These are phyloP conservation scores for Erithacus rubecula DNA, from an alignment of 2,797 vertebrate species.

Conservation along the genomic window DNA sequence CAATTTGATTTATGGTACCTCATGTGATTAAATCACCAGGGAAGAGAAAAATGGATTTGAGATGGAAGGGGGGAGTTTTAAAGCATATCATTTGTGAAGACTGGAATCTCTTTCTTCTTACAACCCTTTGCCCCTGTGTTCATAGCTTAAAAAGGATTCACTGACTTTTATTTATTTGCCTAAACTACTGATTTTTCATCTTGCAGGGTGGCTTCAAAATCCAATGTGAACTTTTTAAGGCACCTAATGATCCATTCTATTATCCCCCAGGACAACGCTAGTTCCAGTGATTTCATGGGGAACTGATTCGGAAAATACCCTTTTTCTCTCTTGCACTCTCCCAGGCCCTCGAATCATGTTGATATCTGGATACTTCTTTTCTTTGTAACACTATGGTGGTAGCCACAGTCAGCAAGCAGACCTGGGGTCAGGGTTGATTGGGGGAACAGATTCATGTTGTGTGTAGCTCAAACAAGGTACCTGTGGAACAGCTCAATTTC, in stretches of 20 bases:
- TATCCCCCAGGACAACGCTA: slow-evolving; percentile 45
- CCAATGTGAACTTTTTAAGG: slow-evolving; percentile 55
- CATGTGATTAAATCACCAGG: slow-evolving; percentile 65
- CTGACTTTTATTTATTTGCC: slow-evolving; percentile 51
- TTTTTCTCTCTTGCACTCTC: slow-evolving; percentile 31
- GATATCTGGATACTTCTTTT: slow-evolving; percentile 37
- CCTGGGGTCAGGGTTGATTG: slow-evolving; percentile 3
- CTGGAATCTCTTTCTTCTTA: neutral
- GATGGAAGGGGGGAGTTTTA: neutral
- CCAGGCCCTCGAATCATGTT: slow-evolving; percentile 26
- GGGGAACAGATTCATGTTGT: neutral
- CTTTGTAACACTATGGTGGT: slow-evolving; percentile 3
- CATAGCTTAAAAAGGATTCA: slow-evolving; percentile 35
- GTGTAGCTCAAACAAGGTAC: neutral
- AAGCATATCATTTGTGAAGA: neutral
- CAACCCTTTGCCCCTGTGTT: neutral
- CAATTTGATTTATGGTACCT: slow-evolving; percentile 42
- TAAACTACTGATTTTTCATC: slow-evolving; percentile 39
- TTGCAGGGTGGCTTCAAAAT: slow-evolving; percentile 58
- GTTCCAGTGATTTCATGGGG: slow-evolving; percentile 59
- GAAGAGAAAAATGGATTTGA: slow-evolving; percentile 20
- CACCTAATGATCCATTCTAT: slow-evolving; percentile 57
- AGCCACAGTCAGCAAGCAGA: neutral
- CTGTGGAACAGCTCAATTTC: neutral
- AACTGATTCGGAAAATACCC: slow-evolving; percentile 59